Percentiles rank a stretch among this genome's conserved stretches.
These are phyloP conservation scores for human DNA, from an alignment of 2,113 vertebrate genomes.

Conservation along the genomic window DNA sequence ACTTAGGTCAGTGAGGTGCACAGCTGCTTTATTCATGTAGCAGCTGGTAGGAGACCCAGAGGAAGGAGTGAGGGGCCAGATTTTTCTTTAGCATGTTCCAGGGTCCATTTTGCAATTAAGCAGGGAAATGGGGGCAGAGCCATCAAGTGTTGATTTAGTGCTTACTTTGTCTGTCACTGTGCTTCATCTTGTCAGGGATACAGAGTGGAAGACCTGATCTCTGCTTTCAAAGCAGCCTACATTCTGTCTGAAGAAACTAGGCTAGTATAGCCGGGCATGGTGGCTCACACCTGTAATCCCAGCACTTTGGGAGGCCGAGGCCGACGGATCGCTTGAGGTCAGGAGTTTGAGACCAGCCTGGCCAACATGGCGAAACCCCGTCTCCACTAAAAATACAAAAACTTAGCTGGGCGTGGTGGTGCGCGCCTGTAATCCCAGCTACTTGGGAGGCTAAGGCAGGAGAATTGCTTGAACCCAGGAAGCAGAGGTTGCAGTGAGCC, in stretches of 20 bases:
- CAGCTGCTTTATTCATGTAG: not conserved
- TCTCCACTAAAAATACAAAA: no score
- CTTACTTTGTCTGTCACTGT: not conserved
- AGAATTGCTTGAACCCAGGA: no score
- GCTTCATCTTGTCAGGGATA: not conserved
- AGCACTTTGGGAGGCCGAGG: not conserved
- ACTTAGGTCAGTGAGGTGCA: not conserved
- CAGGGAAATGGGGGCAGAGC: not conserved
- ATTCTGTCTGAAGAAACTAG: not conserved
- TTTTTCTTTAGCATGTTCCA: not conserved
- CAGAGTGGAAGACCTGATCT: not conserved
- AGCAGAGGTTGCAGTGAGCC: no score
- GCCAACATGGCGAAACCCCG: no score
- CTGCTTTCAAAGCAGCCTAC: not conserved
- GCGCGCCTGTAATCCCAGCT: no score
- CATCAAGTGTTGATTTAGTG: not conserved
- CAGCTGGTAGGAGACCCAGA: conserved; percentile 46
- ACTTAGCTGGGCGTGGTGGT: no score
- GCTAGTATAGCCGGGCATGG: not conserved
- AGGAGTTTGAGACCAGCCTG: not conserved
- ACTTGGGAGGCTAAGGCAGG: no score
- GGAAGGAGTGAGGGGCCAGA: not conserved
- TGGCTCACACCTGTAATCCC: no score
- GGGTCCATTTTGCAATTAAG: not conserved
- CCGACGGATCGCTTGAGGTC: not conserved